Conservation (phyloP, 2,113 vertebrate genomes). For the Conger conger region DNA sequence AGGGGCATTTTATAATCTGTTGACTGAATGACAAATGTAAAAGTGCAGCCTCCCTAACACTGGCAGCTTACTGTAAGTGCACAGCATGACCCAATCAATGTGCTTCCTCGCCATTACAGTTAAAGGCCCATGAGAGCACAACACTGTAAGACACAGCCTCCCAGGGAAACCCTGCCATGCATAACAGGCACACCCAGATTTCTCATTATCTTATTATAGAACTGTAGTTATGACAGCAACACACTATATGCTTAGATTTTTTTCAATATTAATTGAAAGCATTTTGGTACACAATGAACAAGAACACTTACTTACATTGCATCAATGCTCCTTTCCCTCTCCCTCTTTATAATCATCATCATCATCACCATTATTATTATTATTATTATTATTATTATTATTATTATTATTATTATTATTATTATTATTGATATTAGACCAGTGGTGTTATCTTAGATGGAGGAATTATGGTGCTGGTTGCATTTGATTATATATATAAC, state of each 20-base stretch:
- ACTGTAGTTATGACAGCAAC: conserved; percentile 44
- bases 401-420: neutral
- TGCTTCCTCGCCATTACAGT: neutral
- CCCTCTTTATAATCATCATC: neutral
- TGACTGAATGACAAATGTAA: neutral
- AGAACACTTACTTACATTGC: neutral
- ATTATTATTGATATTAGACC: neutral
- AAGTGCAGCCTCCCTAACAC: neutral
- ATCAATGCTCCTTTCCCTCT: neutral
- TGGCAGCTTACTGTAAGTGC: conserved; percentile 21
- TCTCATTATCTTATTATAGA: neutral
- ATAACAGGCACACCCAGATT: conserved; percentile 7
- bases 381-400: too few relatives aligned
- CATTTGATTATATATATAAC: too few relatives aligned
- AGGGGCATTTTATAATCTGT: neutral
- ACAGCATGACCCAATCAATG: conserved; percentile 2
- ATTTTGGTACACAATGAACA: neutral
- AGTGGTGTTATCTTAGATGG: too few relatives aligned
- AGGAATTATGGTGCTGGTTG: too few relatives aligned
- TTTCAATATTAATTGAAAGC: neutral
- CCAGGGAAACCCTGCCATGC: neutral
- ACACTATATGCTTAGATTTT: neutral
- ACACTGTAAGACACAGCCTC: conserved; percentile 6
- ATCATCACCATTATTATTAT: neutral
- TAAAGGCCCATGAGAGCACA: neutral